A percentile compares a stretch with the other conserved stretches of the same genome.
Conservation (phyloP, 2,888 invertebrate species). For the Drosophila melanocephala region DNA sequence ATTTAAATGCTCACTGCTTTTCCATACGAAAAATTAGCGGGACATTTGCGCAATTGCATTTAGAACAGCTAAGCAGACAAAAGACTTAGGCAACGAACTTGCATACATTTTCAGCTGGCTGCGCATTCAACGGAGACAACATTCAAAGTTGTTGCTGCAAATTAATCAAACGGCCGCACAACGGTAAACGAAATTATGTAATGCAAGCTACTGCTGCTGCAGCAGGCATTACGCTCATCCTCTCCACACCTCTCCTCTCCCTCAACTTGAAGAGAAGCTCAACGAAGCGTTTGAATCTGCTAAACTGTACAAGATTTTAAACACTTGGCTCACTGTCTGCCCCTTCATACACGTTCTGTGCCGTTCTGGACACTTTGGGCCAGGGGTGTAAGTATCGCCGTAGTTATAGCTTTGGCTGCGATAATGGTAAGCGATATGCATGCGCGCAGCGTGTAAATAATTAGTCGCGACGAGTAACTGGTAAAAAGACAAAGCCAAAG, state of each 20-base stretch:
- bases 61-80: slow-evolving; percentile 71
- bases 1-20: neutral
- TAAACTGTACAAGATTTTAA: slow-evolving; percentile 75
- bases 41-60: slow-evolving; percentile 63
- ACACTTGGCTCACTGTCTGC: slow-evolving; percentile 55
- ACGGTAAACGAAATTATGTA: slow-evolving; percentile 77
- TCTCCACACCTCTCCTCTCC: neutral
- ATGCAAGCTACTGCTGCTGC: slow-evolving; percentile 42
- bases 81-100: slow-evolving; percentile 72
- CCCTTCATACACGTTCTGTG: neutral
- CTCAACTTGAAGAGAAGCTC: slow-evolving; percentile 32
- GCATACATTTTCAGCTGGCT: slow-evolving; percentile 68
- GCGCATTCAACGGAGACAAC: slow-evolving; percentile 60
- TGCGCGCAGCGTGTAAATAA: slow-evolving; percentile 75
- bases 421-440: slow-evolving; percentile 76
- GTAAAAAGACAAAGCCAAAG: slow-evolving; percentile 42
- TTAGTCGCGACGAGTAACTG: slow-evolving; percentile 52
- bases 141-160: slow-evolving; percentile 42
- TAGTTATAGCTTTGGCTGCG: slow-evolving; percentile 26
- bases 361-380: slow-evolving; percentile 55
- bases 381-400: slow-evolving; percentile 35
- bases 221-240: slow-evolving; percentile 8
- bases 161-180: slow-evolving; percentile 72
- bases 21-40: slow-evolving; percentile 48
- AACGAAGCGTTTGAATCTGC: slow-evolving; percentile 73